These are phyloP conservation scores for Saguinus midas DNA, from an alignment of 2,113 vertebrate genomes.

Conservation along the genomic window DNA sequence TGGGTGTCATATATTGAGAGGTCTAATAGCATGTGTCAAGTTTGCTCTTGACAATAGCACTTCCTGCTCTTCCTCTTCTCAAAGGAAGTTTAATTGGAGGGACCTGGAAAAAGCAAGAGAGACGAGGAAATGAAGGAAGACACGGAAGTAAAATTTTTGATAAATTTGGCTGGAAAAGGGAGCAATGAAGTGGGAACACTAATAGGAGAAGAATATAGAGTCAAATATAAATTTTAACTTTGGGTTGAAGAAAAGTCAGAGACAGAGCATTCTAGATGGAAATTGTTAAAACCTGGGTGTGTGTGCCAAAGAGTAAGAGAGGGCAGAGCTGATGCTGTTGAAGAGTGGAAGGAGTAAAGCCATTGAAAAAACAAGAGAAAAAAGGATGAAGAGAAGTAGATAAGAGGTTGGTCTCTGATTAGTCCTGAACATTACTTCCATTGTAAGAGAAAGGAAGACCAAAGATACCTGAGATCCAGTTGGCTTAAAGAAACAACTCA, in stretches of 20 bases:
- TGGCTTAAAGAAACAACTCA: neutral
- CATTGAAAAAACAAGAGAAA: neutral
- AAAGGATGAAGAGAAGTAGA: neutral
- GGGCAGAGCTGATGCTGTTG: neutral
- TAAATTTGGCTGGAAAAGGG: neutral
- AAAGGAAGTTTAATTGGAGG: neutral
- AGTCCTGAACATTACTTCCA: neutral
- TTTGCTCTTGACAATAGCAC: neutral
- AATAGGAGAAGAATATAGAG: neutral
- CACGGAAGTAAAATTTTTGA: neutral
- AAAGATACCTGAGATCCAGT: neutral
- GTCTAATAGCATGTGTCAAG: neutral
- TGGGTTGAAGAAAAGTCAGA: neutral
- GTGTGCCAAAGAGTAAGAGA: neutral
- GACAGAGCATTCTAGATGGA: neutral
- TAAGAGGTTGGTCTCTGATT: neutral
- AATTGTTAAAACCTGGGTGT: neutral
- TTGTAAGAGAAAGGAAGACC: neutral
- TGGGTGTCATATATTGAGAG: neutral
- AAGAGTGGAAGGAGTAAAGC: neutral
- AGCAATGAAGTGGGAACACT: neutral
- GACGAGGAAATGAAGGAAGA: neutral
- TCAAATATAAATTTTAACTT: neutral
- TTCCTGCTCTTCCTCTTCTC: neutral
- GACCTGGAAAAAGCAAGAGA: neutral